A percentile compares a stretch with the other conserved stretches of the same genome.
Conservation (phyloP, 1,140 invertebrate species). For the Phymorhynchus buccinoides region DNA sequence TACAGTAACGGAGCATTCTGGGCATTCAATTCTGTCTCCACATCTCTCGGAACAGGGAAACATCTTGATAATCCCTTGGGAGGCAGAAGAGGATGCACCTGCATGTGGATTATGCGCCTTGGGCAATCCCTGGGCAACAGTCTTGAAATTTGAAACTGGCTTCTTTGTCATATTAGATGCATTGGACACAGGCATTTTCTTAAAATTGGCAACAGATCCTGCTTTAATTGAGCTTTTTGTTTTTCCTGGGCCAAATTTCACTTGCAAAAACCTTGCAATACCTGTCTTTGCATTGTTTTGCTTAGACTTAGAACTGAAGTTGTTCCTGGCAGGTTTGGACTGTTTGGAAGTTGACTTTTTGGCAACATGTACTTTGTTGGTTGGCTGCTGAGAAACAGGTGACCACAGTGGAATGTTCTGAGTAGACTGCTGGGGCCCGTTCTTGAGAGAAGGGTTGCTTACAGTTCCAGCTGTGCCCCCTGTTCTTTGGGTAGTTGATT, state of each 20-base stretch:
- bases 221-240: background rate
- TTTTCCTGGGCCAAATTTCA: conserved; percentile 9
- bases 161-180: background rate
- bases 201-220: background rate
- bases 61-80: background rate
- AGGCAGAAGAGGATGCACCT: background rate
- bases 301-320: background rate
- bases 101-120: background rate
- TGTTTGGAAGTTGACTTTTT: conserved; percentile 5
- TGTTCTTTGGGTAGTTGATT: background rate
- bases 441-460: background rate
- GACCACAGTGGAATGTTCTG: background rate
- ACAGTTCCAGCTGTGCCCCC: background rate
- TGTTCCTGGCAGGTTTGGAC: background rate
- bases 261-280: background rate
- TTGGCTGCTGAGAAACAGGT: background rate
- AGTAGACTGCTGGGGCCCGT: background rate
- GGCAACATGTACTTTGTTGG: background rate
- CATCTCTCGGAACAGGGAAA: background rate
- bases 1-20: background rate
- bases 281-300: background rate
- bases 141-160: background rate
- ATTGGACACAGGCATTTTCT: background rate
- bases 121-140: background rate
- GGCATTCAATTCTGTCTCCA: background rate